Percentiles rank a stretch among this genome's conserved stretches.
phyloP scores from a whole-genome alignment of 2,888 invertebrate genomes.

The Chymomyza amoena region DNA sequence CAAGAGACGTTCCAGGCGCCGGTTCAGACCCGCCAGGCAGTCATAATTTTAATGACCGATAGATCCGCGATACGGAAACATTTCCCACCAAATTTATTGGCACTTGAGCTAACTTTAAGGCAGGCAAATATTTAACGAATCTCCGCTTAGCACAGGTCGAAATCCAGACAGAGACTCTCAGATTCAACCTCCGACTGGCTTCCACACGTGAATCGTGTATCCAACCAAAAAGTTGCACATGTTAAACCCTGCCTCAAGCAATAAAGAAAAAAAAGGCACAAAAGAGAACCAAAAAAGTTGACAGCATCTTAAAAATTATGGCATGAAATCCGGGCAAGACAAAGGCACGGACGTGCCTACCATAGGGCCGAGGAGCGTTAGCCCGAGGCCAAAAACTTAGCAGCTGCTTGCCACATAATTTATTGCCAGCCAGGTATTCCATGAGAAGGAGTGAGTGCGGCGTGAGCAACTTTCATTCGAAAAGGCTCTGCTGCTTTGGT shows the following conservation, averaged over 20 bases:
- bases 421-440: slow-evolving; percentile 40
- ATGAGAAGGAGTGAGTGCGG: not conserved
- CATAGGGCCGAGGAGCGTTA: not conserved
- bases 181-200: not conserved
- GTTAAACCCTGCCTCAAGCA: slow-evolving; percentile 7
- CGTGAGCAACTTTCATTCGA: not conserved
- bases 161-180: not conserved
- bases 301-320: slow-evolving; percentile 17
- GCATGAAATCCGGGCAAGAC: not conserved
- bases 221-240: not conserved
- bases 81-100: not conserved
- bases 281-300: slow-evolving; percentile 6
- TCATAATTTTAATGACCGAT: slow-evolving; percentile 39
- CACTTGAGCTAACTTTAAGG: slow-evolving; percentile 17
- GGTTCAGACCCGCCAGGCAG: not conserved
- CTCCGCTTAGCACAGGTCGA: too few species aligned
- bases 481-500: not conserved
- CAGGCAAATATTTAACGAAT: not conserved
- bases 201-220: not conserved
- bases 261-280: slow-evolving; percentile 10
- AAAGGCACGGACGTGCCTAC: not conserved
- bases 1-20: not conserved
- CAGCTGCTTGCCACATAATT: slow-evolving; percentile 56
- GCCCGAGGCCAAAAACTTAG: slow-evolving; percentile 37
- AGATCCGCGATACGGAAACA: not conserved